These are phyloP conservation scores for Drosophila chauvacae DNA, from an alignment of 1,140 invertebrate genomes.

Conservation along the genomic window DNA sequence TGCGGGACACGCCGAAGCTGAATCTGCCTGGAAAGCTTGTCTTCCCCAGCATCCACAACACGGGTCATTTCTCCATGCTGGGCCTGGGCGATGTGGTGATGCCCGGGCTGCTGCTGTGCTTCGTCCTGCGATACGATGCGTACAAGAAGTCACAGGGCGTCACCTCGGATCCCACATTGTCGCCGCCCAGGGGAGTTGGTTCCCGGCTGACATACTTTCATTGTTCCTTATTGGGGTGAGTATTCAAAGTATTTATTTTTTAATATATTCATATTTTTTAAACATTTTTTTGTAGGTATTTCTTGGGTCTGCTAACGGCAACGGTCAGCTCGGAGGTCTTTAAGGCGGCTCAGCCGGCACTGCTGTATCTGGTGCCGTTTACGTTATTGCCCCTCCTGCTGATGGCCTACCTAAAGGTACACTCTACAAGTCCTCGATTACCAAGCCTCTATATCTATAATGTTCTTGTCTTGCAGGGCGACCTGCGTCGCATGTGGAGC, in stretches of 20 bases:
- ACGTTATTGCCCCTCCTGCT: conserved; percentile 97
- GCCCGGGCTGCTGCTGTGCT: conserved; percentile 98
- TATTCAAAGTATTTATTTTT: background rate
- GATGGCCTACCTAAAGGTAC: conserved; percentile 98
- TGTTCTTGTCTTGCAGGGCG: conserved; percentile 88
- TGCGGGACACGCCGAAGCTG: conserved; percentile 95
- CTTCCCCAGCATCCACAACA: conserved; percentile 97
- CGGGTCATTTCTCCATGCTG: conserved; percentile 98
- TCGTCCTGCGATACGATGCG: conserved; percentile 97
- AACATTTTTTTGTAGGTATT: conserved; percentile 87
- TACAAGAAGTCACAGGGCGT: conserved; percentile 93
- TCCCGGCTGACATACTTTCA: conserved; percentile 94
- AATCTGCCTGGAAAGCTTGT: conserved; percentile 98
- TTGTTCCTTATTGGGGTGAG: conserved; percentile 95
- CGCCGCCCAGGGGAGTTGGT: conserved; percentile 84
- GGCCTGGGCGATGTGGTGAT: conserved; percentile 98
- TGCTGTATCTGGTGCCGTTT: conserved; percentile 98
- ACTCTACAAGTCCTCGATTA: background rate
- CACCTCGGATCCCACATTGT: conserved; percentile 79
- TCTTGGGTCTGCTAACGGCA: conserved; percentile 97
- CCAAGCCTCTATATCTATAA: background rate
- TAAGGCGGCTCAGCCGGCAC: conserved; percentile 98
- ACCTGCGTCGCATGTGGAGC: conserved; percentile 98
- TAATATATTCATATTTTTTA: background rate
- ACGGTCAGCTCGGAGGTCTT: conserved; percentile 98